Evolutionary conservation across 2,888 invertebrate species (phyloP).

Genomic region (Caenorhabditis sp.): DNA sequence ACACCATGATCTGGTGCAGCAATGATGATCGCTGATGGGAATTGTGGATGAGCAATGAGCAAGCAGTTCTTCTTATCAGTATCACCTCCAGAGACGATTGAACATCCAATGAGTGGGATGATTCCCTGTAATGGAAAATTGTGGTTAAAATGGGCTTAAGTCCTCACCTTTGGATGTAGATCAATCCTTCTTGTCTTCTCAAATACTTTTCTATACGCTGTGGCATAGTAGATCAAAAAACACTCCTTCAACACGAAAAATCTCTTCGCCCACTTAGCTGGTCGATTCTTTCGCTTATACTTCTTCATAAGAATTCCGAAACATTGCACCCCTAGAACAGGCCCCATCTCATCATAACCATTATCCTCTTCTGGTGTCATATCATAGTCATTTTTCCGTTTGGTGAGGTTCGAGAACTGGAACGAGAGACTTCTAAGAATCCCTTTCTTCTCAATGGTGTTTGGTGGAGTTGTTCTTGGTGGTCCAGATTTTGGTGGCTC

Average conservation of each 20-base stretch:
- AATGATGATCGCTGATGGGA: constrained; percentile 60
- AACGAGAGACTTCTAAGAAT: constrained; percentile 60
- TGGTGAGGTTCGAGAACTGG: constrained; percentile 54
- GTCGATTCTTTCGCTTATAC: constrained; percentile 61
- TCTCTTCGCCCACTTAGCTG: constrained; percentile 69
- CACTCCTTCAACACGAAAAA: constrained; percentile 74
- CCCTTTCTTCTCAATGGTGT: constrained; percentile 53
- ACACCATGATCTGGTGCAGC: constrained; percentile 54
- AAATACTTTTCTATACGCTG: constrained; percentile 51
- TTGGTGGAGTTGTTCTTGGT: constrained; percentile 28
- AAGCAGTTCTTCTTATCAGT: constrained; percentile 61
- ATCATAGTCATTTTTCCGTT: constrained; percentile 51
- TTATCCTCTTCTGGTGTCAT: constrained; percentile 47
- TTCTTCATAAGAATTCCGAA: constrained; percentile 60
- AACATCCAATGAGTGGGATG: constrained; percentile 64
- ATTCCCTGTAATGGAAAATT: constrained; percentile 58
- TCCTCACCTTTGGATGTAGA: constrained; percentile 57
- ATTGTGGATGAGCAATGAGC: constrained; percentile 63
- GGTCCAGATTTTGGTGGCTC: constrained; percentile 41
- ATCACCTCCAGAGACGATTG: constrained; percentile 64
- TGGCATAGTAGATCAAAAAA: constrained; percentile 73
- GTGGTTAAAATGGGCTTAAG: background rate
- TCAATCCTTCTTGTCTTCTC: constrained; percentile 59
- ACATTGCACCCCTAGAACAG: constrained; percentile 59
- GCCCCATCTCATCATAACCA: constrained; percentile 52